A percentile compares a stretch with the other conserved stretches of the same genome.
Evolutionary conservation across 2,797 vertebrate genomes (phyloP).

Genomic region (Alauda arvensis): DNA sequence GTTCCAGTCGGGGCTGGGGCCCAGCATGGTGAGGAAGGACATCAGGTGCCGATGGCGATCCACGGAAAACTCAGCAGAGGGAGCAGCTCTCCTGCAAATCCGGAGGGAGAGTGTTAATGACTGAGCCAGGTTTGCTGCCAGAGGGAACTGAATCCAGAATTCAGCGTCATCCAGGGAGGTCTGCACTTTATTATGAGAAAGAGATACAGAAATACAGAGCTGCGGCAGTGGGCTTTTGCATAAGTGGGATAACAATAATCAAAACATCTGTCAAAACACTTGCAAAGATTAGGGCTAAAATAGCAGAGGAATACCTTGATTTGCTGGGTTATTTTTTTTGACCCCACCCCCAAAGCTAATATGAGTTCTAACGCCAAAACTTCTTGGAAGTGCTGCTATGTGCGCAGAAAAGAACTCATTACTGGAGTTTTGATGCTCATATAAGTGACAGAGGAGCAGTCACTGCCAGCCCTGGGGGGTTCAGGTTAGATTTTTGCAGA

Average conservation of each 20-base stretch:
- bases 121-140: neutral
- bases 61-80: slow-evolving; percentile 97
- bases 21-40: slow-evolving; percentile 97
- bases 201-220: neutral
- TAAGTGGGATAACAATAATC: neutral
- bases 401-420: neutral
- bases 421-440: neutral
- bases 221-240: neutral
- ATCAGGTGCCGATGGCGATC: slow-evolving; percentile 92
- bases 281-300: neutral
- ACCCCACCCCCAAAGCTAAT: fast-evolving
- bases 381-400: neutral
- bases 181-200: neutral
- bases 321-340: neutral
- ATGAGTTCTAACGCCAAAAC: neutral
- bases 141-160: neutral
- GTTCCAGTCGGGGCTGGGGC: slow-evolving; percentile 96
- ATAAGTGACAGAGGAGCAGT: neutral
- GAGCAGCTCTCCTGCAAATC: slow-evolving; percentile 86
- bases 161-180: neutral
- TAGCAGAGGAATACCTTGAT: neutral
- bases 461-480: neutral
- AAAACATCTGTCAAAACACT: neutral
- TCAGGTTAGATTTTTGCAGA: neutral
- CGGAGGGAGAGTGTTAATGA: neutral